A percentile compares a stretch with the other conserved stretches of the same genome.
Evolutionary conservation across 2,113 vertebrate species (phyloP).

Genomic region (Acanthochromis polyacanthus): DNA sequence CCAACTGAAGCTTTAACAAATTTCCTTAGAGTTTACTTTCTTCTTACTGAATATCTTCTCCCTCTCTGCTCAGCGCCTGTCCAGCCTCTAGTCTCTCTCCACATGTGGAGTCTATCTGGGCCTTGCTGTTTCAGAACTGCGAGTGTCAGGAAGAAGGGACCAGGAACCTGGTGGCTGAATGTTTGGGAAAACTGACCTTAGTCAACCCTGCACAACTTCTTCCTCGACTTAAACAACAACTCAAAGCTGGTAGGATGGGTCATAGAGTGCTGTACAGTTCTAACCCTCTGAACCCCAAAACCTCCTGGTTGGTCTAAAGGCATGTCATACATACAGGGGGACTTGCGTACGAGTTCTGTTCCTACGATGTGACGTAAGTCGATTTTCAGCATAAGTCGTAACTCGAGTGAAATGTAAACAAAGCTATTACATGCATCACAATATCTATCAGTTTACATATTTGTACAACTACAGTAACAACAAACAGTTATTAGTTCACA

Average conservation of each 20-base stretch:
- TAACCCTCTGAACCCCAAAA: no score
- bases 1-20: neutral
- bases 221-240: slow-evolving; percentile 90
- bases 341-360: no score
- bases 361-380: no score
- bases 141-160: slow-evolving; percentile 92
- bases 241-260: slow-evolving; percentile 85
- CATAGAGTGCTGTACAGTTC: neutral
- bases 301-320: no score
- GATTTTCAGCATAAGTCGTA: no score
- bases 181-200: slow-evolving; percentile 91
- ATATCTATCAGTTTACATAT: no score
- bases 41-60: neutral
- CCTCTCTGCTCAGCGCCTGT: slow-evolving; percentile 75
- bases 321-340: no score
- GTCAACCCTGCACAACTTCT: slow-evolving; percentile 89
- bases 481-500: no score
- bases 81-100: slow-evolving; percentile 85
- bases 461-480: no score
- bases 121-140: slow-evolving; percentile 90
- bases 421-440: no score
- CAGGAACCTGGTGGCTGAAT: slow-evolving; percentile 93
- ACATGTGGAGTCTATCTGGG: slow-evolving; percentile 92
- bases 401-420: no score
- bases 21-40: no score